A percentile compares a stretch with the other conserved stretches of the same genome.
Conservation (phyloP, 2,797 vertebrate genomes). For the Siniperca scherzeri region DNA sequence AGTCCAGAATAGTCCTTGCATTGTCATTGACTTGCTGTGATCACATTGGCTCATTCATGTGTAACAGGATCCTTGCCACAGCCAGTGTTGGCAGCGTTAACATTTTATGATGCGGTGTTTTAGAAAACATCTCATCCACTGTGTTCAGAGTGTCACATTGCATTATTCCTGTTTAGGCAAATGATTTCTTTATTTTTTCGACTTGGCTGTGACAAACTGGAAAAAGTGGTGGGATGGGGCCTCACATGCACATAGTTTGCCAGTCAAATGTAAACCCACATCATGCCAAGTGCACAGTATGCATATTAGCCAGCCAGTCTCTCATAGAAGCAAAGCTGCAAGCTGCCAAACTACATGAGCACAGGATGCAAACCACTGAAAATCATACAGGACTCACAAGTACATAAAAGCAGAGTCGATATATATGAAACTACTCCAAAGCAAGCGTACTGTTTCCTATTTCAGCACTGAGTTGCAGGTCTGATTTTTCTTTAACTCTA, state of each 20-base stretch:
- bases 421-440: not conserved
- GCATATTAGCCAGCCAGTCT: not conserved
- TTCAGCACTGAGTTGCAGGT: not conserved
- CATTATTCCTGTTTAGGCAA: not conserved
- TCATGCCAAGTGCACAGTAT: not conserved
- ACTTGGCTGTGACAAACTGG: not conserved
- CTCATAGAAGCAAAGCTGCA: constrained; percentile 40
- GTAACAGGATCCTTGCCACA: not conserved
- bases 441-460: not conserved
- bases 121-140: not conserved
- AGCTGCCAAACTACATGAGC: constrained; percentile 42
- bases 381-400: not conserved
- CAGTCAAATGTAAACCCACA: constrained; percentile 42
- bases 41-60: constrained; percentile 8
- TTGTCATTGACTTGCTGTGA: constrained; percentile 27
- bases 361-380: too few relatives aligned
- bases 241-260: constrained; percentile 22
- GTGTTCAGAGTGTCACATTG: not conserved
- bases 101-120: not conserved
- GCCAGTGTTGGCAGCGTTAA: not conserved
- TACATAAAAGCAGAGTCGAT: not conserved
- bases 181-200: not conserved
- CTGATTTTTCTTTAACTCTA: not conserved
- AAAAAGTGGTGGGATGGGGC: not conserved
- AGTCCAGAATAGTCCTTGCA: not conserved